Conservation (phyloP, 2,113 vertebrate genomes). For the Pseudorectes ferrugineus region DNA sequence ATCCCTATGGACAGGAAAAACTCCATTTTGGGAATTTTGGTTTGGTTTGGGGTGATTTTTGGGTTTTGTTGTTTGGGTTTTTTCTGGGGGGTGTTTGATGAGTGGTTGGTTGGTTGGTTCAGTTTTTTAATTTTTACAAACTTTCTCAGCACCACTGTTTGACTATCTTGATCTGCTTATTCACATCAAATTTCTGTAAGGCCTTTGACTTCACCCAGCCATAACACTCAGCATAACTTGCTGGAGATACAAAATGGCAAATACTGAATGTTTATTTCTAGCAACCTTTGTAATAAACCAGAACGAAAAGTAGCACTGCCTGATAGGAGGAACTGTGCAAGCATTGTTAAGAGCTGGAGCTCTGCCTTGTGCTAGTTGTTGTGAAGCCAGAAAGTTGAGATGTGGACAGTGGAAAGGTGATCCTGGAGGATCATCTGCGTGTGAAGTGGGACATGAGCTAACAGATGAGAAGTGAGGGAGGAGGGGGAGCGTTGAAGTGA, state of each 20-base stretch:
- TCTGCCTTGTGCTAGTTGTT: background rate
- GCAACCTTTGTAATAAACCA: background rate
- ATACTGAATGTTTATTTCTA: background rate
- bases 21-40: background rate
- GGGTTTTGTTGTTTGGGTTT: background rate
- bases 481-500: background rate
- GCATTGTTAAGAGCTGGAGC: background rate
- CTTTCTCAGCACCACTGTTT: background rate
- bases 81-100: background rate
- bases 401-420: conserved; percentile 2
- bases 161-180: background rate
- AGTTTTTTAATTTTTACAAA: background rate
- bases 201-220: background rate
- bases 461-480: conserved; percentile 14
- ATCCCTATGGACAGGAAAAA: background rate
- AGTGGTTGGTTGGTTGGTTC: background rate
- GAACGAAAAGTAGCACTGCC: background rate
- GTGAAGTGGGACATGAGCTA: background rate
- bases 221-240: rapidly evolving
- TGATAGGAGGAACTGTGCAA: background rate
- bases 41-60: background rate
- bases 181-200: background rate
- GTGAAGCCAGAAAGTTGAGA: conserved; percentile 14
- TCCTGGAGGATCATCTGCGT: background rate
- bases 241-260: background rate